Evolutionary conservation across 2,888 invertebrate species (phyloP).

Genomic region (Diarsia brunnea): DNA sequence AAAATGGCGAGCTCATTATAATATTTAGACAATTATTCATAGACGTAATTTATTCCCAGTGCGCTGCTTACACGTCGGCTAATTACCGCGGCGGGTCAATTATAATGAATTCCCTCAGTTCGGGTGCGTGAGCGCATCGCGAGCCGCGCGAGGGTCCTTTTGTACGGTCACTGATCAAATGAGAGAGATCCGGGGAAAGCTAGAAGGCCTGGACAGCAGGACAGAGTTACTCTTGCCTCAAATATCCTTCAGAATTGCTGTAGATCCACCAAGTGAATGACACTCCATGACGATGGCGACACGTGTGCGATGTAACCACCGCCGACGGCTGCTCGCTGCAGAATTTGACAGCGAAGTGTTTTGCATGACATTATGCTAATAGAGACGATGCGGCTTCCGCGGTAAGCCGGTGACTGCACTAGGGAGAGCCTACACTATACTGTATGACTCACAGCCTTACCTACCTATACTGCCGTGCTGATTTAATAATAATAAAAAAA

Average conservation of each 20-base stretch:
- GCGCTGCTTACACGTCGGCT: constrained; percentile 63
- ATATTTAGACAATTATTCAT: constrained; percentile 79
- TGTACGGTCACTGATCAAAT: background rate
- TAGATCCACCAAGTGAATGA: background rate
- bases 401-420: constrained; percentile 8
- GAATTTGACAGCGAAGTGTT: constrained; percentile 7
- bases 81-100: constrained; percentile 60
- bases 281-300: background rate
- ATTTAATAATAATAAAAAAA: too few relatives aligned
- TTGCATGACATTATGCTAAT: constrained; percentile 53
- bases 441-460: constrained; percentile 20
- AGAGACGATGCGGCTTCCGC: constrained; percentile 47
- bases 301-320: background rate
- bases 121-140: constrained; percentile 2
- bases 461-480: background rate
- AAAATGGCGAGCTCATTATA: constrained; percentile 80
- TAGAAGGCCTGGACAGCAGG: too few relatives aligned
- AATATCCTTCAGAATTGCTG: background rate
- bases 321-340: background rate
- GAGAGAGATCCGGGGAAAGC: background rate
- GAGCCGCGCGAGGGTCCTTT: background rate
- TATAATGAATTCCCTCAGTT: constrained; percentile 37
- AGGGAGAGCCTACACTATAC: background rate
- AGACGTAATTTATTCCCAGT: constrained; percentile 71
- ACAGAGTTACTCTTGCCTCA: background rate